These are phyloP conservation scores for Amorpha juglandis DNA, from an alignment of 2,888 invertebrate species.

Conservation along the genomic window DNA sequence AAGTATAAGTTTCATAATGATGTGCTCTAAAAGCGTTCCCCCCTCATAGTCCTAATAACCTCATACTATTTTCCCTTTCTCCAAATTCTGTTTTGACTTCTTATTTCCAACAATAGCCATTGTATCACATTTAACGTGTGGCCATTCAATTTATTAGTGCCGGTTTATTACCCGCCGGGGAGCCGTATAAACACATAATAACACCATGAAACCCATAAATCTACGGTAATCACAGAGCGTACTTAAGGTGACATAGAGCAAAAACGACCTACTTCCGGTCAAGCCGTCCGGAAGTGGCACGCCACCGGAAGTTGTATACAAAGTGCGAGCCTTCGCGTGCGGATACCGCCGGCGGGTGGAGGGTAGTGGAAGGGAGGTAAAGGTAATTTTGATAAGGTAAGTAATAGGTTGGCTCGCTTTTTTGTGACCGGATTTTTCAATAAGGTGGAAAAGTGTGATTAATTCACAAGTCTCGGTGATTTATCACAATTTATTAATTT, in stretches of 20 bases:
- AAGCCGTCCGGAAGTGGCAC: conserved; percentile 56
- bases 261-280: conserved; percentile 70
- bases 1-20: no score
- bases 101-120: neutral
- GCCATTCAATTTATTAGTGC: conserved; percentile 17
- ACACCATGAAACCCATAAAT: conserved; percentile 69
- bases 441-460: conserved; percentile 7
- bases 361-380: conserved; percentile 53
- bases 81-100: no score
- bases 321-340: conserved; percentile 81
- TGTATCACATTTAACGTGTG: neutral
- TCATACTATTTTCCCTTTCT: no score
- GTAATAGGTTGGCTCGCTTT: conserved; percentile 8
- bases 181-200: conserved; percentile 52
- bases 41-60: no score
- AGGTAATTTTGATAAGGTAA: conserved; percentile 36
- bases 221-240: conserved; percentile 72
- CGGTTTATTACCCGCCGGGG: conserved; percentile 22
- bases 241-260: conserved; percentile 78
- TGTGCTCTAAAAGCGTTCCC: no score
- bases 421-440: conserved; percentile 5
- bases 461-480: neutral
- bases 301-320: conserved; percentile 78
- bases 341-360: conserved; percentile 45
- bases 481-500: neutral